Percentiles rank a stretch among this genome's conserved stretches.
phyloP scores from a whole-genome alignment of 1,140 invertebrate species.

The Drosophila santomea region DNA sequence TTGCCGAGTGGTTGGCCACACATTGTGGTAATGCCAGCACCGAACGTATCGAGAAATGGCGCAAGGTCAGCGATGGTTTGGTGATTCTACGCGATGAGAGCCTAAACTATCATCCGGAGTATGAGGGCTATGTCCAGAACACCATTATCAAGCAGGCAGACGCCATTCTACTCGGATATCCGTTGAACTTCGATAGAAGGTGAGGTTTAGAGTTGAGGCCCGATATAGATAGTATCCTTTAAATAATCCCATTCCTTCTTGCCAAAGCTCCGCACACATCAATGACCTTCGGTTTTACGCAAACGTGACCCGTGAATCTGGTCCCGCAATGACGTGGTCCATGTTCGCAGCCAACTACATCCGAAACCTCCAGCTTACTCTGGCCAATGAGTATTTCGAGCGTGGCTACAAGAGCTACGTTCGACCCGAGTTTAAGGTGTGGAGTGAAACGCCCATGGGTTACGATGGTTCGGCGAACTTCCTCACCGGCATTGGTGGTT shows the following conservation, averaged over 20 bases:
- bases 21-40: conserved; percentile 48
- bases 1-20: conserved; percentile 77
- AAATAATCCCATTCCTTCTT: not conserved
- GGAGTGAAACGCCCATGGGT: conserved; percentile 86
- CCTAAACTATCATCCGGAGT: conserved; percentile 86
- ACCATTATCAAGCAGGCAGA: conserved; percentile 87
- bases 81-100: conserved; percentile 85
- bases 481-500: conserved; percentile 87
- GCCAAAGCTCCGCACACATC: conserved; percentile 67
- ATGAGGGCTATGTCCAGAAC: conserved; percentile 84
- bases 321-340: conserved; percentile 87
- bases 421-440: conserved; percentile 86
- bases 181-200: conserved; percentile 85
- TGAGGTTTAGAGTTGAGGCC: not conserved
- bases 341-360: conserved; percentile 86
- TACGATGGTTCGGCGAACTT: conserved; percentile 86
- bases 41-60: conserved; percentile 75
- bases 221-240: not conserved
- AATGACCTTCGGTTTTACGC: conserved; percentile 86
- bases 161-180: conserved; percentile 86
- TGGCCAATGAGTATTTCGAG: conserved; percentile 85
- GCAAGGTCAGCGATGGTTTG: conserved; percentile 85
- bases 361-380: conserved; percentile 68
- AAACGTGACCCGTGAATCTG: conserved; percentile 85
- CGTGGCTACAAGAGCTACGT: conserved; percentile 86